Evolutionary conservation across 2,888 invertebrate species (phyloP), one percentile per base, ranked within the genome.

Genomic region (Ophion obscuratus): DNA sequence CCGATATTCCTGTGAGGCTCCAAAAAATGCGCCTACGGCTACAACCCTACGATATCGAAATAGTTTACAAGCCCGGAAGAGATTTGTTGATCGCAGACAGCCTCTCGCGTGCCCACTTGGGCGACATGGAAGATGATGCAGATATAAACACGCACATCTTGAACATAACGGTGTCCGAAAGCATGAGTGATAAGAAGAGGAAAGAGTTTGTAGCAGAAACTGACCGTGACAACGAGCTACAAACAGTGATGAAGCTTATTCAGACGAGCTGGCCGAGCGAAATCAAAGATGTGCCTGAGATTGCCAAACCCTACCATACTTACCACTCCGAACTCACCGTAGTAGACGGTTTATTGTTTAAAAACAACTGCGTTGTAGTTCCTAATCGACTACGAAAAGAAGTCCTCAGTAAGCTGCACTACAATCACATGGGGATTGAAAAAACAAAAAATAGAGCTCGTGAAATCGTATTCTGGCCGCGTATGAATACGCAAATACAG

Each of bases 11-110:
- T 2, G 67, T 74, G 0, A 75, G 88, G 64, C 74, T 88, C 53
- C 88, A 88, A 83, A 87, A 87, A 77, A 88, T 89, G 88, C 64
- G 77, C 17, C n/a, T 88, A 20, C 68, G 87, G 7, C 44, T 88
- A 24, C 88, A 88, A 78, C 81, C 77, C 17, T 89, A 84, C 64
- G 86, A 87, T n/a, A 24, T 87, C 1, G 66, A 87, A 40, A 14
- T 89, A 27, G n/a, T 11, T 17, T 87, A 88, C 47, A 85, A 81
- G 57, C 87, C 87, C 3, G 89, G 89, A 0, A 89, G 88, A 86
- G 86, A 88, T 9, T 47, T 89, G 27, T 61, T 75, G 2, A 71
- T 88, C 4, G 88, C 88, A 11, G 88, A 90, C 64, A 83, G 78
- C 1, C 53, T 90, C n/a, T 89, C 89, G 5, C 77, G 88, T 24